phyloP scores from a whole-genome alignment of 2,888 invertebrate species.

The Ptilodon capucinus region DNA sequence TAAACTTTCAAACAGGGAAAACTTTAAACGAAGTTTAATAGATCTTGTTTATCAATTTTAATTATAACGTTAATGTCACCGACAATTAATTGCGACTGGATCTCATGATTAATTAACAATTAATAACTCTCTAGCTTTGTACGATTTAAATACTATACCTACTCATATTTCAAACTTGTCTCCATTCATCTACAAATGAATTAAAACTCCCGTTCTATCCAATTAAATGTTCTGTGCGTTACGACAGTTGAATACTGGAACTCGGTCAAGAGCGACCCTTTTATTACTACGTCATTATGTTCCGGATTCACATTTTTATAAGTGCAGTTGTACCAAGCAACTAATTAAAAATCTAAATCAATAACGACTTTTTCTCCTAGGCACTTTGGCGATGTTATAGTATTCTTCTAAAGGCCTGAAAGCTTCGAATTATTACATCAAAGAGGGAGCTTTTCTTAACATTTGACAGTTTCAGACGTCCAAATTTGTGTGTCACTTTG shows the following conservation, averaged over 20 bases:
- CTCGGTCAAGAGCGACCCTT: constrained; percentile 11
- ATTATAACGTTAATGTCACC: background rate
- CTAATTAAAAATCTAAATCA: too few relatives aligned
- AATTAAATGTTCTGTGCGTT: constrained; percentile 8
- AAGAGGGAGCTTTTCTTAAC: too few relatives aligned
- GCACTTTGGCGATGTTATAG: too few relatives aligned
- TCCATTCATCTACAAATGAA: background rate
- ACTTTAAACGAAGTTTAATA: background rate
- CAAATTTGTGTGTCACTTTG: too few relatives aligned
- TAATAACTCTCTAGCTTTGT: background rate
- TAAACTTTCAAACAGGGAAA: background rate
- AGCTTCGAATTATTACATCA: too few relatives aligned
- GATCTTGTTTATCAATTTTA: background rate
- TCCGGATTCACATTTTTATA: constrained; percentile 12
- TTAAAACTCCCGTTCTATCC: background rate
- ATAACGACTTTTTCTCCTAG: too few relatives aligned
- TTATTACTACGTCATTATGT: constrained; percentile 20
- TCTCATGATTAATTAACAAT: background rate
- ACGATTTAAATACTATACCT: background rate
- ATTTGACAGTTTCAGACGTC: too few relatives aligned
- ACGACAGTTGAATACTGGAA: constrained; percentile 5
- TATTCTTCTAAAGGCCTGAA: too few relatives aligned
- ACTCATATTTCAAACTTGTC: background rate
- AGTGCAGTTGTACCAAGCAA: too few relatives aligned
- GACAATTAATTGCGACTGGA: background rate